phyloP scores from a whole-genome alignment of 2,113 vertebrate species.

The Cynocephalus volans region DNA sequence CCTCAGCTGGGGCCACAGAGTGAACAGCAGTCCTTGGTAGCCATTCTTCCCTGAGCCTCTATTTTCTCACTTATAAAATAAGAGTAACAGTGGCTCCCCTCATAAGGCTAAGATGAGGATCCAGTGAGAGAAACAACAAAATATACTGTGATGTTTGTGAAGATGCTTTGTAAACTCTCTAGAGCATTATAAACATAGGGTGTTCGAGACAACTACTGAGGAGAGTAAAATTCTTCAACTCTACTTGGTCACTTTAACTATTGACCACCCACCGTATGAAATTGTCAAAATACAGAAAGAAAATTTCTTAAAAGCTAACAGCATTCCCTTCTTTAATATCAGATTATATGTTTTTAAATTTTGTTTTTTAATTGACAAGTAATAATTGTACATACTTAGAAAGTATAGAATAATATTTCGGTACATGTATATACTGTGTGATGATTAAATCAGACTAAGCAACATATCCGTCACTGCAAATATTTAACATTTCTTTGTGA shows the following conservation, averaged over 20 bases:
- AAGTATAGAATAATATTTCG: no score
- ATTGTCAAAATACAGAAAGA: not conserved
- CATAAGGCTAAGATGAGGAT: not conserved
- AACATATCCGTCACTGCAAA: no score
- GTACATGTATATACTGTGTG: no score
- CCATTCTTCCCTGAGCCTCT: not conserved
- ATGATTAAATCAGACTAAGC: no score
- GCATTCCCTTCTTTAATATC: conserved; percentile 1
- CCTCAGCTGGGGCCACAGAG: not conserved
- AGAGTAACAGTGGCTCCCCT: not conserved
- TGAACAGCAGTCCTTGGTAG: not conserved
- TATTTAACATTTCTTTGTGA: no score
- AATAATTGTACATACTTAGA: no score
- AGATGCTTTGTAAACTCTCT: not conserved
- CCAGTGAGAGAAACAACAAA: conserved; percentile 9
- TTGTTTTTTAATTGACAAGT: no score
- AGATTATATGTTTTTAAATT: not conserved
- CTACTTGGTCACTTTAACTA: not conserved
- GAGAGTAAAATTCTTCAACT: not conserved
- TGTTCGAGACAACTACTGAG: not conserved
- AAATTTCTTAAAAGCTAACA: not conserved
- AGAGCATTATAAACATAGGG: not conserved
- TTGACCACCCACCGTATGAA: not conserved
- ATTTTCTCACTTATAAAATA: conserved; percentile 24
- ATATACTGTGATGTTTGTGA: not conserved